Evolutionary conservation across 2,113 vertebrate genomes (phyloP).

Genomic region (Aspiorhynchus laticeps): DNA sequence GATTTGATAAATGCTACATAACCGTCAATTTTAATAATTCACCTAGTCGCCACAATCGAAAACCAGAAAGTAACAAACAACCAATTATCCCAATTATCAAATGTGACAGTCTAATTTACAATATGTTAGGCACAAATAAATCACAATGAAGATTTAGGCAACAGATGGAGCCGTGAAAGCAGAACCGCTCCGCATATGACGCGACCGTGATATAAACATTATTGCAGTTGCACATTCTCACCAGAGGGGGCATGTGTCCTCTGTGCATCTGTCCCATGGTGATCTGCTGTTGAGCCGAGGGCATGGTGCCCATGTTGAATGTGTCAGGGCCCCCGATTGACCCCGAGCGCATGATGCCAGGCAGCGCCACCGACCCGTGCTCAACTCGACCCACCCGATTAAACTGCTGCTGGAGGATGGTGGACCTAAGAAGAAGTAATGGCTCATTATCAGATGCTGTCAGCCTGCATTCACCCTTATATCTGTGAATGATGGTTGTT

Average conservation of each 20-base stretch:
- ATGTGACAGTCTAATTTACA: neutral
- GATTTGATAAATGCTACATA: neutral
- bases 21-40: neutral
- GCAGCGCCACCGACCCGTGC: conserved; percentile 91
- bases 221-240: conserved; percentile 70
- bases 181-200: neutral
- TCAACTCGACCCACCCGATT: conserved; percentile 92
- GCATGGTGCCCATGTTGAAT: conserved; percentile 94
- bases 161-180: conserved; percentile 25
- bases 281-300: conserved; percentile 93
- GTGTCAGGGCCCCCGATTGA: conserved; percentile 92
- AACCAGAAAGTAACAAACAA: too few species aligned
- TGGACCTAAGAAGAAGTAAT: conserved; percentile 76
- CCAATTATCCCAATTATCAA: neutral
- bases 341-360: conserved; percentile 94
- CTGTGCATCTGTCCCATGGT: conserved; percentile 96
- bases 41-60: neutral
- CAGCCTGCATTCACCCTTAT: neutral
- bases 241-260: conserved; percentile 96
- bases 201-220: neutral
- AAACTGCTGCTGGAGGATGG: conserved; percentile 97
- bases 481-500: neutral
- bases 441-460: neutral
- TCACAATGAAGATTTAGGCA: neutral
- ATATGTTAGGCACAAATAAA: neutral